Percentiles rank a stretch among this genome's conserved stretches.
These are phyloP conservation scores for Heteropelma amictum DNA, from an alignment of 2,888 invertebrate species.

Conservation along the genomic window DNA sequence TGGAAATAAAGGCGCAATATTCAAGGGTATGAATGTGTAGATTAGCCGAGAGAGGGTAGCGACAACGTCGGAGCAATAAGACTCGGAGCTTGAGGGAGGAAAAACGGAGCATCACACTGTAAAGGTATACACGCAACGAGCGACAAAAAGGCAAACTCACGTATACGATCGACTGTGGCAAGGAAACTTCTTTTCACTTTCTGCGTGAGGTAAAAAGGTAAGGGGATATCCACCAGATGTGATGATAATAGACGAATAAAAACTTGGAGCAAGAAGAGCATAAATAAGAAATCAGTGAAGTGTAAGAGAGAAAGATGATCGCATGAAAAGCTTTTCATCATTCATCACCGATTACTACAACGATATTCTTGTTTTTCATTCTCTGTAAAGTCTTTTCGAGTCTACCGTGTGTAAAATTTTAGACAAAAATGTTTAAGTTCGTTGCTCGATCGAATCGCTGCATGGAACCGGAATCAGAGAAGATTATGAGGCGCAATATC, in stretches of 20 bases:
- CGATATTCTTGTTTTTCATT: too few relatives aligned
- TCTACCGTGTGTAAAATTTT: too few relatives aligned
- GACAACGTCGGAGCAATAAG: neutral
- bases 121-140: slow-evolving; percentile 1
- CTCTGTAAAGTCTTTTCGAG: too few relatives aligned
- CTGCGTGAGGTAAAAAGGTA: neutral
- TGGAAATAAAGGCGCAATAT: slow-evolving; percentile 43
- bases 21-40: neutral
- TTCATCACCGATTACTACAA: too few relatives aligned
- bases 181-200: slow-evolving; percentile 38
- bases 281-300: neutral
- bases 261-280: neutral
- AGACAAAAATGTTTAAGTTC: too few relatives aligned
- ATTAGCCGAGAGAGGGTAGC: neutral
- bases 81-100: slow-evolving; percentile 6
- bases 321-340: too few relatives aligned
- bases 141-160: slow-evolving; percentile 4
- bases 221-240: slow-evolving; percentile 18
- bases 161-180: slow-evolving; percentile 23
- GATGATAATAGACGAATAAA: slow-evolving; percentile 4
- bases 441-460: too few relatives aligned
- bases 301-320: slow-evolving; percentile 7
- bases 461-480: too few relatives aligned
- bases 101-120: slow-evolving; percentile 28
- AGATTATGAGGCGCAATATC: too few relatives aligned